Conservation (phyloP, 2,888 invertebrate genomes). For the Ichneumoninae sp. region DNA sequence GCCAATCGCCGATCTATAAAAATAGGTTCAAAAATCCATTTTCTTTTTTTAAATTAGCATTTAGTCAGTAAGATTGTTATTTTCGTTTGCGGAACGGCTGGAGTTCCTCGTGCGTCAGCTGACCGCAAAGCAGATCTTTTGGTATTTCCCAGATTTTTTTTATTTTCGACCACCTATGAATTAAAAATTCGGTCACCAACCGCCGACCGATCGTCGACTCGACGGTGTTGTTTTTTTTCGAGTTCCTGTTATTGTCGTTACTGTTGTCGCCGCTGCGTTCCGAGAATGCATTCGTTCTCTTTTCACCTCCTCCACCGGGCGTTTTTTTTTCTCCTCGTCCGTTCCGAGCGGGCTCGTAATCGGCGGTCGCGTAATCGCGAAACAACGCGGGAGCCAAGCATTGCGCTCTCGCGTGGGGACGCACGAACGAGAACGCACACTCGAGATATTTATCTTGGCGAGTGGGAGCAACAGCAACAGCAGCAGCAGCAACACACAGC, state of each 20-base stretch:
- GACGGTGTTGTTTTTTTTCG: background rate
- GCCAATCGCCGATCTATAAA: background rate
- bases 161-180: too few species aligned
- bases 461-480: conserved; percentile 29
- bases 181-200: background rate
- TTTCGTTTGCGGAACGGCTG: too few species aligned
- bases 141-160: too few species aligned
- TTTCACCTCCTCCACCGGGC: conserved; percentile 17
- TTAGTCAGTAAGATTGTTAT: background rate
- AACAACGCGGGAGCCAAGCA: conserved; percentile 18
- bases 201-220: conserved; percentile 9
- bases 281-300: conserved; percentile 32
- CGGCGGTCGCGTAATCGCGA: conserved; percentile 29
- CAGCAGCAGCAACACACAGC: conserved; percentile 33
- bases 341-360: conserved; percentile 5
- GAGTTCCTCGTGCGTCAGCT: too few species aligned
- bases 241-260: conserved; percentile 7
- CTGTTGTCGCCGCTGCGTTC: conserved; percentile 10
- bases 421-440: conserved; percentile 57
- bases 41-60: background rate
- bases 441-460: conserved; percentile 76
- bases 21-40: background rate
- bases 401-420: conserved; percentile 37
- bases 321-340: conserved; percentile 24
- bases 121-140: too few species aligned